A percentile compares a stretch with the other conserved stretches of the same genome.
Evolutionary conservation across 2,888 invertebrate species (phyloP).

Genomic region (Clivina fossor): DNA sequence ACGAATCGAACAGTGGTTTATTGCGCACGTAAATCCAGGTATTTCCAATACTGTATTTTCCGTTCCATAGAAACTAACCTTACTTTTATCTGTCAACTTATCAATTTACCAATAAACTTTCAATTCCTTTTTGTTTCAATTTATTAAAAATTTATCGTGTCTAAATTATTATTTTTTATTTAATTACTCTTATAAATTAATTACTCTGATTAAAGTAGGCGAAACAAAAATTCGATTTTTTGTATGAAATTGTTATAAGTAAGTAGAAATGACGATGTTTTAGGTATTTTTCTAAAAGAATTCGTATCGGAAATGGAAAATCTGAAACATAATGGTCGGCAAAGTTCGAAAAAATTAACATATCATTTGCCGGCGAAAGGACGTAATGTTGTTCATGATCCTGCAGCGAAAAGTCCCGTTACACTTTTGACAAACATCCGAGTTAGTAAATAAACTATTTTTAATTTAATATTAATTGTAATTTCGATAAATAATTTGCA

Average conservation of each 20-base stretch:
- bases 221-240: neutral
- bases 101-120: neutral
- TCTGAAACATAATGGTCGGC: constrained; percentile 6
- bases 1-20: constrained; percentile 60
- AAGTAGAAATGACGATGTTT: neutral
- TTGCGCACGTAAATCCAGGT: constrained; percentile 53
- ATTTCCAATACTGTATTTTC: constrained; percentile 12
- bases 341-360: constrained; percentile 13
- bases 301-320: constrained; percentile 19
- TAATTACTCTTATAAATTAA: no score
- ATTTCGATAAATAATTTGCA: neutral
- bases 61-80: neutral
- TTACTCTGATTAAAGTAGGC: no score
- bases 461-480: neutral
- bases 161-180: no score
- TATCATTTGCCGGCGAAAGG: constrained; percentile 39
- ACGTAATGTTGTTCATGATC: constrained; percentile 42
- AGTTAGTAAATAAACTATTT: constrained; percentile 40
- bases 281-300: constrained; percentile 21
- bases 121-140: no score
- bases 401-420: constrained; percentile 43
- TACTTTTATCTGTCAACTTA: constrained; percentile 6
- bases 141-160: no score
- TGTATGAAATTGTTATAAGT: neutral
- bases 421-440: constrained; percentile 45